A percentile compares a stretch with the other conserved stretches of the same genome.
These are phyloP conservation scores for Drosophila elegans DNA, from an alignment of 1,140 invertebrate species.

Conservation along the genomic window DNA sequence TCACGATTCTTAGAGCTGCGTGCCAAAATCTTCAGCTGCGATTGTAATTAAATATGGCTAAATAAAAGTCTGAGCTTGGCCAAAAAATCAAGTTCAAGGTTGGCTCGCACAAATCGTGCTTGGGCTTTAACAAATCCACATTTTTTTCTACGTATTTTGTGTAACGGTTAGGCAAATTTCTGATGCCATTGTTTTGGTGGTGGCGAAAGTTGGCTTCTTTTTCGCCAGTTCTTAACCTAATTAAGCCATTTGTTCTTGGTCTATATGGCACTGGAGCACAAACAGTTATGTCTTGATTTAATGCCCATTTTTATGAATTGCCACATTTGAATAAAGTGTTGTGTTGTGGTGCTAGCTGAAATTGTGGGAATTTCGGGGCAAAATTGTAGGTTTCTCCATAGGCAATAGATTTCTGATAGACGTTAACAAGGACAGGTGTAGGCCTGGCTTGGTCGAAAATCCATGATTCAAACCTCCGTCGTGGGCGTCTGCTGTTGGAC, in stretches of 20 bases:
- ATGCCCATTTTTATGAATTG: conserved; percentile 13
- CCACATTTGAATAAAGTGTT: conserved; percentile 34
- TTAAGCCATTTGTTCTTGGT: conserved; percentile 43
- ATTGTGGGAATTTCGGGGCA: conserved; percentile 6
- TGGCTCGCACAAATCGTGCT: conserved; percentile 22
- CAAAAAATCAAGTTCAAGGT: conserved; percentile 68
- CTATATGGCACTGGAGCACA: conserved; percentile 16
- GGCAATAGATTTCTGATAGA: conserved; percentile 1
- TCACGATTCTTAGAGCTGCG: conserved; percentile 65
- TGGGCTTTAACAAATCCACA: background rate
- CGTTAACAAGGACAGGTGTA: conserved; percentile 63
- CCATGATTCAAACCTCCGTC: conserved; percentile 34
- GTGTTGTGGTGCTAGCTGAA: conserved; percentile 6
- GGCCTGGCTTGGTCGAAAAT: conserved; percentile 46
- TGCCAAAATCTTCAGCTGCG: conserved; percentile 55
- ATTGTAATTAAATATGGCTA: conserved; percentile 54
- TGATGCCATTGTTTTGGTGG: conserved; percentile 21
- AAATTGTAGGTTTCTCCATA: conserved; percentile 6
- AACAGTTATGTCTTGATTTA: conserved; percentile 29
- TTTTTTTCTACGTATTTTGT: background rate
- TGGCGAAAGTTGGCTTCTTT: conserved; percentile 28
- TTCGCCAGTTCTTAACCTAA: conserved; percentile 32
- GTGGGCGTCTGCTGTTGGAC: conserved; percentile 32
- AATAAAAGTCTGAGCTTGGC: conserved; percentile 14
- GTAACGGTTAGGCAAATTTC: conserved; percentile 35